Evolutionary conservation across 2,797 vertebrate species (phyloP), one percentile per base, ranked within the genome.

Genomic region (Threskiornis aethiopicus): DNA sequence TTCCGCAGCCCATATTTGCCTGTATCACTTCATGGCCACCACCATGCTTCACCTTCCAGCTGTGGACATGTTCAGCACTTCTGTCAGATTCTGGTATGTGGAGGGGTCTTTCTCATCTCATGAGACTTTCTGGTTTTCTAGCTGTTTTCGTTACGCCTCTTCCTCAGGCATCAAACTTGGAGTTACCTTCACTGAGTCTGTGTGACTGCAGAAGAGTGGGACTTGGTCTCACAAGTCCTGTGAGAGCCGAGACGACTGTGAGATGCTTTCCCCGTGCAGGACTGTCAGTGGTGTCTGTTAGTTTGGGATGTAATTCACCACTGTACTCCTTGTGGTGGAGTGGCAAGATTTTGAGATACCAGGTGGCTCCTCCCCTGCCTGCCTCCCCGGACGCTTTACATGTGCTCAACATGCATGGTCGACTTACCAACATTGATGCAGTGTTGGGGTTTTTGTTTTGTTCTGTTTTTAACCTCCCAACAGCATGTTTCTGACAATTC

Each of bases 341-440:
- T 17, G 44, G 37, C 28, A 83, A 52, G 75, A 28, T 58, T 65
- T 51, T 28, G 24, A 82, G 41, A 28, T 57, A 37, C 3, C 28
- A 41, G 37, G 19, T n/a, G 65, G 42, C 15, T 46, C 37, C 52
- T 71, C 26, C 22, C 6, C 13, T 62, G 21, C 21, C 42, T 33
- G 5, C 47, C 7, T 44, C 44, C 22, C 12, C 6, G 11, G 11
- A 10, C 61, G 49, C 33, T 72, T 82, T 76, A 16, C 44, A n/a
- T 1, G 0, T 3, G 1, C 10, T 44, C 35, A 39, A 37, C 44
- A 55, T 37, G 3, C 4, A 0, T 35, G 10, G 29, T 52, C 3
- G 1, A 3, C 28, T 77, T 66, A 28, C 5, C 31, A 69, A 51
- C 13, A 13, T 2, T 24, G 33, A 54, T 35, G 28, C 11, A 55